phyloP scores from a whole-genome alignment of 2,113 vertebrate genomes.

The Apeltes quadracus region DNA sequence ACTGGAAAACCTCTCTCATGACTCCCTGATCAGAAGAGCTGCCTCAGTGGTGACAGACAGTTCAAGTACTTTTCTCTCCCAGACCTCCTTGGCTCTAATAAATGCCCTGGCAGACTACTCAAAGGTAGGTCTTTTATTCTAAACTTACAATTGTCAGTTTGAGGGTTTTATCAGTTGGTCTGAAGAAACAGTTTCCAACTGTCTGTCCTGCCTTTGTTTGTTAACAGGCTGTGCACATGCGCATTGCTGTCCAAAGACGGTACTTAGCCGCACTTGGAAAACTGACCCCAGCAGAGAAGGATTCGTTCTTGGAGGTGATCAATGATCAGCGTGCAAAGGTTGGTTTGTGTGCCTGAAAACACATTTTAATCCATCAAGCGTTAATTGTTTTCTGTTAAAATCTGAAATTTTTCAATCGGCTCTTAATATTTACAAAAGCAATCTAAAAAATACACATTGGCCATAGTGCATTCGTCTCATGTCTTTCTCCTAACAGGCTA shows the following conservation, averaged over 20 bases:
- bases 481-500: slow-evolving; percentile 62
- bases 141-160: not conserved
- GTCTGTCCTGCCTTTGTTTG: slow-evolving; percentile 9
- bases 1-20: slow-evolving; percentile 77
- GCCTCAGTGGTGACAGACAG: slow-evolving; percentile 80
- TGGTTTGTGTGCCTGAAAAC: slow-evolving; percentile 16
- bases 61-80: slow-evolving; percentile 80
- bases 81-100: slow-evolving; percentile 77
- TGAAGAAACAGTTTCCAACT: slow-evolving; percentile 22
- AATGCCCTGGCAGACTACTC: slow-evolving; percentile 77
- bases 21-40: slow-evolving; percentile 79
- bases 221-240: slow-evolving; percentile 78
- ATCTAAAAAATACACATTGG: not conserved
- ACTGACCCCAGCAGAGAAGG: slow-evolving; percentile 74
- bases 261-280: slow-evolving; percentile 78
- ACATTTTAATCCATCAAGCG: not conserved
- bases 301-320: slow-evolving; percentile 76
- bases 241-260: slow-evolving; percentile 77
- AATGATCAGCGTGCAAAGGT: slow-evolving; percentile 78
- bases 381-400: not conserved
- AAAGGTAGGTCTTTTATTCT: slow-evolving; percentile 61
- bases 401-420: not conserved
- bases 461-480: not conserved
- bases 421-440: not conserved
- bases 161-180: not conserved